Evolutionary conservation across 2,888 invertebrate species (phyloP).

Genomic region (Chloroclysta siterata): DNA sequence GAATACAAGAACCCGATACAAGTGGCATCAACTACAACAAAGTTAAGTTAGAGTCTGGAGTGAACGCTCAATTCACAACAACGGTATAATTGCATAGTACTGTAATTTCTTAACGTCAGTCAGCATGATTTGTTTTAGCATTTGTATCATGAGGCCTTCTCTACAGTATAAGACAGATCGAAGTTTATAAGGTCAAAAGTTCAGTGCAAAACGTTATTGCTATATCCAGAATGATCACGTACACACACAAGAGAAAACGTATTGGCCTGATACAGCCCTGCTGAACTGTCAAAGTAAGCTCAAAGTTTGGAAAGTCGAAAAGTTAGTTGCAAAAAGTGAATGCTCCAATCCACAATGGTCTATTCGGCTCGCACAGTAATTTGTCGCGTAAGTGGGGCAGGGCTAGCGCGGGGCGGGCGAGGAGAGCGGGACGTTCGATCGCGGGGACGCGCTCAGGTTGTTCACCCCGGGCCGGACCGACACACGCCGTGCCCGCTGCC

Average conservation of each 20-base stretch:
- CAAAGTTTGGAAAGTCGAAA: constrained; percentile 4
- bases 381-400: constrained; percentile 54
- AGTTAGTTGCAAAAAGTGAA: constrained; percentile 39
- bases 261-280: not conserved
- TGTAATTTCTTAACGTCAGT: not conserved
- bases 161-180: too few species aligned
- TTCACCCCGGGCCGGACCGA: constrained; percentile 68
- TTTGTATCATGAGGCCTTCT: too few species aligned
- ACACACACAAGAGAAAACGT: too few species aligned
- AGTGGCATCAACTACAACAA: too few species aligned
- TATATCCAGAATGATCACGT: too few species aligned
- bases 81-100: not conserved
- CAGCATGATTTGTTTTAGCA: not conserved
- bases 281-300: not conserved
- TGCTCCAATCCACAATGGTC: constrained; percentile 36
- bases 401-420: constrained; percentile 48
- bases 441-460: constrained; percentile 77
- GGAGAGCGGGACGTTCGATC: constrained; percentile 64
- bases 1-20: too few species aligned
- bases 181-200: not conserved
- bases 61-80: not conserved
- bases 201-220: not conserved
- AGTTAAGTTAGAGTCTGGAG: not conserved
- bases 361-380: constrained; percentile 51
- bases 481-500: constrained; percentile 46